Base-by-base conservation (phyloP, 2,113 vertebrate species). In the Scortum barcoo region DNA sequence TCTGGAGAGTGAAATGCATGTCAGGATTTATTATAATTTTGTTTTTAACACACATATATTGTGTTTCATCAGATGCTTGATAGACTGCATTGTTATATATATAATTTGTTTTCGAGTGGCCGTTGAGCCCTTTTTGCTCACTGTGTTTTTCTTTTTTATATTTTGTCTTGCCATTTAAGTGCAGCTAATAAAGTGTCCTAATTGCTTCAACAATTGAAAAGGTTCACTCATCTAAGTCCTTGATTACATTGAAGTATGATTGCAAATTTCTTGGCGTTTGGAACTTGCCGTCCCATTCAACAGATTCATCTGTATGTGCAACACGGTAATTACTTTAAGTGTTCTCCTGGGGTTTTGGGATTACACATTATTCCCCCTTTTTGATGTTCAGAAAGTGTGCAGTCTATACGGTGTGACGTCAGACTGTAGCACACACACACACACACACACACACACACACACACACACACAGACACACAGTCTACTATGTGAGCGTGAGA, bases 241-340 rank as follows among this genome's bases (percentile, higher is more conserved):
- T 77, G 88, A 72, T 87, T 92, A 77, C 44, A 88, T 81, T 81
- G 75, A 91, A 74, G 57, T 81, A 46, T 77, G 86, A 91, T 83
- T 88, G 68, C 68, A 75, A 0, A 60, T 90, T 86, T 81, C 54
- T 38, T 48, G 1, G 38, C 56, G 57, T 67, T 76, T 74, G 20
- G 26, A 86, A 72, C 72, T 79, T 44, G 50, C 71, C 78, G 13
- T 72, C 58, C 83, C 61, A 76, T 90, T 83, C 72, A 84, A 70
- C 72, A 58, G 61, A 73, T 82, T 50, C 61, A 76, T 90, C 82
- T 48, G 58, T 70, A 67, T 57, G 68, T 69, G 76, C 81, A 82
- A 66, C 40, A 24, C 65, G 57, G 63, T 88, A 89, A 93, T 94
- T 89, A 88, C 46, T 51, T 76, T 79, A 89, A 93, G 90, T 89